phyloP scores from a whole-genome alignment of 2,888 invertebrate species.

The Ethmia dodecea region DNA sequence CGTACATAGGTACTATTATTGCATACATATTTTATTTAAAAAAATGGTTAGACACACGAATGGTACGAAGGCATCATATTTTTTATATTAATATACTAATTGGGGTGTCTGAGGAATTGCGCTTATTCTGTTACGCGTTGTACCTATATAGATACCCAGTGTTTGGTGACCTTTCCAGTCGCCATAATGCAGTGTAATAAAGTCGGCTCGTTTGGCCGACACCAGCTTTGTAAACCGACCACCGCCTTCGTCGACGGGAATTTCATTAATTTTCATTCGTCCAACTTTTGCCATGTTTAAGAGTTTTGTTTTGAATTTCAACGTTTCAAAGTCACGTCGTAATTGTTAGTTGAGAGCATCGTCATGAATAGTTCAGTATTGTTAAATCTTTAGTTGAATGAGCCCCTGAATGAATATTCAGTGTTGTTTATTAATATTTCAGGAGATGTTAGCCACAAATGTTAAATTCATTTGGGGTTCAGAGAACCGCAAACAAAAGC shows the following conservation, averaged over 20 bases:
- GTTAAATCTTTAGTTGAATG: slow-evolving; percentile 15
- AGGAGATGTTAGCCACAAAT: too few relatives aligned
- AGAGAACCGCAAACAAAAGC: too few relatives aligned
- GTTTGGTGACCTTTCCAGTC: neutral
- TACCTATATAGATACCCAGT: neutral
- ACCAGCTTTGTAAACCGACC: slow-evolving; percentile 37
- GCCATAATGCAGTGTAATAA: neutral
- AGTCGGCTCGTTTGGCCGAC: slow-evolving; percentile 10
- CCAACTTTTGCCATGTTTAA: slow-evolving; percentile 38
- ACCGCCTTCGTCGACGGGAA: slow-evolving; percentile 34
- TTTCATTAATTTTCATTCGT: slow-evolving; percentile 67
- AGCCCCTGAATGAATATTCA: slow-evolving; percentile 9
- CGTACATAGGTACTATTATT: too few relatives aligned
- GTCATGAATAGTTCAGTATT: slow-evolving; percentile 15
- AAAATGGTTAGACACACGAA: too few relatives aligned
- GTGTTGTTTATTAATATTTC: slow-evolving; percentile 7
- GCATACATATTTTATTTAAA: too few relatives aligned
- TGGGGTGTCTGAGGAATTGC: too few relatives aligned
- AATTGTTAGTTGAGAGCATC: slow-evolving; percentile 19
- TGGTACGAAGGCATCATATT: too few relatives aligned
- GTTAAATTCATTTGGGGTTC: too few relatives aligned
- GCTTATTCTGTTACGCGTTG: too few relatives aligned
- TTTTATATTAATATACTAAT: too few relatives aligned
- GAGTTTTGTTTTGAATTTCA: slow-evolving; percentile 38
- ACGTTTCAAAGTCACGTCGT: slow-evolving; percentile 21